Conservation (phyloP, 2,797 vertebrate species). For the Anabacerthia variegaticeps region DNA sequence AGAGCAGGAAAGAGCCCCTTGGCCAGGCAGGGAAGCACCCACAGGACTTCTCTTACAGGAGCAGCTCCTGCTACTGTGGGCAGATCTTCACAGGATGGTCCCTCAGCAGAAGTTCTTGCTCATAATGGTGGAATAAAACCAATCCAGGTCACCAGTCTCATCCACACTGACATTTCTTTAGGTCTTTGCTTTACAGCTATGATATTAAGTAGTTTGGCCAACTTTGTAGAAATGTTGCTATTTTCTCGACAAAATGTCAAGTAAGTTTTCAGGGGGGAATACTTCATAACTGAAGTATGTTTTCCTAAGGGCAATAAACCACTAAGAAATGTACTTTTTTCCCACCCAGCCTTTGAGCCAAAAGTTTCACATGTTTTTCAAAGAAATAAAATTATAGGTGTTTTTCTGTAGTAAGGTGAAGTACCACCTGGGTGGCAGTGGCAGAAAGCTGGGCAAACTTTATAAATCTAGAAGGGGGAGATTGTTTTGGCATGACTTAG, state of each 20-base stretch:
- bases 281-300: conserved; percentile 74
- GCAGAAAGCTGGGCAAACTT: conserved; percentile 44
- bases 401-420: conserved; percentile 55
- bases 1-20: neutral
- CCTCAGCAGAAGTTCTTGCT: neutral
- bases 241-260: conserved; percentile 72
- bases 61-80: neutral
- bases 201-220: conserved; percentile 59
- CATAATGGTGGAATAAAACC: neutral
- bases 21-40: neutral
- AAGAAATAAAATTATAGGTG: conserved; percentile 69
- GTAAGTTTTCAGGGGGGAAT: conserved; percentile 74
- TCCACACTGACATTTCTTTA: conserved; percentile 50
- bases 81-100: neutral
- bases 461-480: conserved; percentile 39
- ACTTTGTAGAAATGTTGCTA: conserved; percentile 67
- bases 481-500: conserved; percentile 41
- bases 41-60: neutral
- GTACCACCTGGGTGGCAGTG: conserved; percentile 67
- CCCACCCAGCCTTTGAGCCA: conserved; percentile 60
- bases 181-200: conserved; percentile 49
- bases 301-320: conserved; percentile 74
- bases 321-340: conserved; percentile 44
- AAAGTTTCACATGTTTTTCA: conserved; percentile 64
- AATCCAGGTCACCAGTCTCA: neutral